Base-by-base conservation (phyloP, 2,797 vertebrate genomes). In the Allobates femoralis region DNA sequence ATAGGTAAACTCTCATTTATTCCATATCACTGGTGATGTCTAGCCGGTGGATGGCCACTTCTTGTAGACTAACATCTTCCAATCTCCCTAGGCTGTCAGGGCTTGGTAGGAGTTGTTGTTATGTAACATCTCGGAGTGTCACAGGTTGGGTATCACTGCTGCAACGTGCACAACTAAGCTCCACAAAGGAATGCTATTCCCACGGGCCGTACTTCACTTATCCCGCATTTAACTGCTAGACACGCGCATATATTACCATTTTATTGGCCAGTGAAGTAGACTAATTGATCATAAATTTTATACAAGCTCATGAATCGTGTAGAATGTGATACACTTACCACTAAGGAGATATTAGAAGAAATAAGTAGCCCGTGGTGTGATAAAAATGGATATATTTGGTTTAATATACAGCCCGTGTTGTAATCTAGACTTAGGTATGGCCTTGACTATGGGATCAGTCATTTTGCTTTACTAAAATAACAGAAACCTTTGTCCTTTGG, bases 271-370 rank as follows among this genome's bases (percentile, higher is more conserved):
- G 60, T 62, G 26, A 79, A 87, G 74, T 28, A 19, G 53, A 41
- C 66, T 83, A 18, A 87, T 30, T 58, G 66, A 51, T 79, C 66
- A 64, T 87, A 87, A 74, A 84, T 58, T 74, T 74, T 87, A 87
- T 79, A 84, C 66, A 87, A 75, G 64, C 55, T 2, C n/a, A 79
- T 73, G 81, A 84, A 34, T 79, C 75, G 79, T 28, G 34, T n/a
- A 58, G 37, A 62, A 79, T 34, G 50, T 2, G 41, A 71, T 71
- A 5, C 50, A 21, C 50, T 26, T 58, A 50, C 80, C 16, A 12
- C 34, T 23, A 75, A 26, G 67, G 21, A 58, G 41, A 46, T n/a
- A n/a, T n/a, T n/a, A n/a, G n/a, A n/a, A 16, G 51, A 53, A 53
- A 14, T 3, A 53, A 53, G 51, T 16, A 16, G 51, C 51, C 51